Evolutionary conservation across 2,888 invertebrate species (phyloP).

Genomic region (Hirtodrosophila cameraria): DNA sequence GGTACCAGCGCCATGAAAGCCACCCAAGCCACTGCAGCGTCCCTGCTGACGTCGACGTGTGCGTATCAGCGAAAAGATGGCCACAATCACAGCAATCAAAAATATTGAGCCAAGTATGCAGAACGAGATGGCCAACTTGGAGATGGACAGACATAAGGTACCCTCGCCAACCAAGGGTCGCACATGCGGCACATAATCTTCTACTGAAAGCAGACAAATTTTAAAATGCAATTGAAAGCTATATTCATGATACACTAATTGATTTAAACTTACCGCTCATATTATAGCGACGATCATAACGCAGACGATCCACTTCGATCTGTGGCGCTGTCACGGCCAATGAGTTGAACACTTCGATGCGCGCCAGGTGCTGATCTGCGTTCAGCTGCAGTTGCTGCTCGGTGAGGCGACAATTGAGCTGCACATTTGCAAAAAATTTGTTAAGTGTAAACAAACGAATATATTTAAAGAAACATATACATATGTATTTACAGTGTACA

Average conservation of each 20-base stretch:
- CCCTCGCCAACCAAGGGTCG: slow-evolving; percentile 80
- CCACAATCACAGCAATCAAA: slow-evolving; percentile 88
- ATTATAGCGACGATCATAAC: slow-evolving; percentile 81
- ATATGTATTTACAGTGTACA: not conserved
- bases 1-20: slow-evolving; percentile 42
- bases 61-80: slow-evolving; percentile 88
- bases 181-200: slow-evolving; percentile 81
- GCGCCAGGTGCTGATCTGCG: slow-evolving; percentile 82
- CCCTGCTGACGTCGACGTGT: slow-evolving; percentile 84
- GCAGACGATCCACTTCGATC: slow-evolving; percentile 87
- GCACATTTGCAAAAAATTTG: slow-evolving; percentile 31
- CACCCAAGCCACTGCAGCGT: slow-evolving; percentile 29
- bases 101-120: slow-evolving; percentile 90
- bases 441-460: slow-evolving; percentile 22
- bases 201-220: slow-evolving; percentile 66
- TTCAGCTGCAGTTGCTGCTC: slow-evolving; percentile 78
- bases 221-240: slow-evolving; percentile 1
- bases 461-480: not conserved
- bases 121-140: slow-evolving; percentile 91
- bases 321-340: slow-evolving; percentile 92
- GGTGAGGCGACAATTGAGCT: slow-evolving; percentile 84
- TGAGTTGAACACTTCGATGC: slow-evolving; percentile 91
- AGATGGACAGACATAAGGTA: slow-evolving; percentile 89
- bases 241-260: not conserved
- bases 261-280: slow-evolving; percentile 78